phyloP scores from a whole-genome alignment of 2,113 vertebrate genomes.

The Thamnaconus septentrionalis region DNA sequence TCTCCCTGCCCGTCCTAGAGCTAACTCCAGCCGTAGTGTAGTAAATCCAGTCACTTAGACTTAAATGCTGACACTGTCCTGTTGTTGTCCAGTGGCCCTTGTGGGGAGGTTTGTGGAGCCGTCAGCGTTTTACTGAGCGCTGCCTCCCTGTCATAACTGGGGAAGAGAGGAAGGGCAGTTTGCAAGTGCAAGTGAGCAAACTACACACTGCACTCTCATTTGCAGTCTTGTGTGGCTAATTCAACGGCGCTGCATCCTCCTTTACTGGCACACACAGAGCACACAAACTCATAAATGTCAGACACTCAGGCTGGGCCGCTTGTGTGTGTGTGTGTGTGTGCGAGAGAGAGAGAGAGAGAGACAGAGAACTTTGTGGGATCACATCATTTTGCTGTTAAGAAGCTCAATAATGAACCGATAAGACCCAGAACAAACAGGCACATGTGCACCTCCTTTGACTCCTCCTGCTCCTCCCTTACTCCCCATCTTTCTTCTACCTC shows the following conservation, averaged over 20 bases:
- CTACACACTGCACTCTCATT: constrained; percentile 1
- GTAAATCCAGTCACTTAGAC: constrained; percentile 64
- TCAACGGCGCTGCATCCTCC: constrained; percentile 32
- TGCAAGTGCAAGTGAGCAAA: constrained; percentile 16
- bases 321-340: neutral
- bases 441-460: constrained; percentile 20
- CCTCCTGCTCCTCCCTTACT: constrained; percentile 30
- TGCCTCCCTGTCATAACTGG: constrained; percentile 44
- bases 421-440: constrained; percentile 31
- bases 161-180: constrained; percentile 32
- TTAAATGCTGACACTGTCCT: constrained; percentile 63
- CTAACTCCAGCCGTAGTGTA: constrained; percentile 43
- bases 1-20: constrained; percentile 33
- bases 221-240: constrained; percentile 32
- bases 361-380: constrained; percentile 41
- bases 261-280: constrained; percentile 23
- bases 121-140: constrained; percentile 66
- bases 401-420: constrained; percentile 64
- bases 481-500: constrained; percentile 40
- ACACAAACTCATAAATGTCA: constrained; percentile 14
- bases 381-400: constrained; percentile 57
- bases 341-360: too few species aligned
- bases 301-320: constrained; percentile 13
- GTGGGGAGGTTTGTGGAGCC: constrained; percentile 48
- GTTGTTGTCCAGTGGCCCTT: constrained; percentile 49